Evolutionary conservation across 2,888 invertebrate species (phyloP).

Genomic region (Drosophila mimetica): DNA sequence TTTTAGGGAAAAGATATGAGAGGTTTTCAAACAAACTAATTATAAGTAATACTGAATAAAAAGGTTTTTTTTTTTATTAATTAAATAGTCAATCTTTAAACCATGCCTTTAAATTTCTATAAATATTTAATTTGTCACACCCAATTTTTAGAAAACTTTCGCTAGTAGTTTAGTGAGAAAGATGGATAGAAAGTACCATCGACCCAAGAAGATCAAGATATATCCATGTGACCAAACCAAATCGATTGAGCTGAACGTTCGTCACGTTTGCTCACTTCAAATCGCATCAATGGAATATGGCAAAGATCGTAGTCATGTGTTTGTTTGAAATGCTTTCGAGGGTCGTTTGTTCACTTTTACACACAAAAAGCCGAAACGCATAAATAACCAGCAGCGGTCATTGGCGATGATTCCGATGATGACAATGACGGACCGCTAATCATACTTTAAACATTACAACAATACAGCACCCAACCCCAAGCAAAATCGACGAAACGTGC

Average conservation of each 20-base stretch:
- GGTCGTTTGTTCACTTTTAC: constrained; percentile 52
- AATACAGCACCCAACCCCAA: constrained; percentile 28
- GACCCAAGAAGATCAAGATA: constrained; percentile 33
- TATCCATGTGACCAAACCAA: constrained; percentile 41
- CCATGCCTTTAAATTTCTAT: background rate
- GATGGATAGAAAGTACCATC: constrained; percentile 49
- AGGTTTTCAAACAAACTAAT: background rate
- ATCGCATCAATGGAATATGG: constrained; percentile 21
- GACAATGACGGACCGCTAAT: constrained; percentile 74
- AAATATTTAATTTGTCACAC: background rate
- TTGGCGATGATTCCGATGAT: constrained; percentile 34
- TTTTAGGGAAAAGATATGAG: background rate
- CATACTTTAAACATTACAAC: constrained; percentile 71
- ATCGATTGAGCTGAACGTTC: constrained; percentile 62
- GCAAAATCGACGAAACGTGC: constrained; percentile 64
- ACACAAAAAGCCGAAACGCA: constrained; percentile 43
- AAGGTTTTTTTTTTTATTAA: no score
- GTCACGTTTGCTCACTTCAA: constrained; percentile 66
- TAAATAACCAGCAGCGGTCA: constrained; percentile 46
- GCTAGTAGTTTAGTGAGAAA: constrained; percentile 22
- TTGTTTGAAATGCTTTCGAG: constrained; percentile 23
- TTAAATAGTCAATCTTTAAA: no score
- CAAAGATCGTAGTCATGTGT: constrained; percentile 18
- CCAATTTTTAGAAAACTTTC: constrained; percentile 53
- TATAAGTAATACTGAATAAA: no score